Evolutionary conservation across 2,113 vertebrate species (phyloP), one percentile per base, ranked within the genome.

Genomic region (Ginglymostoma cirratum): DNA sequence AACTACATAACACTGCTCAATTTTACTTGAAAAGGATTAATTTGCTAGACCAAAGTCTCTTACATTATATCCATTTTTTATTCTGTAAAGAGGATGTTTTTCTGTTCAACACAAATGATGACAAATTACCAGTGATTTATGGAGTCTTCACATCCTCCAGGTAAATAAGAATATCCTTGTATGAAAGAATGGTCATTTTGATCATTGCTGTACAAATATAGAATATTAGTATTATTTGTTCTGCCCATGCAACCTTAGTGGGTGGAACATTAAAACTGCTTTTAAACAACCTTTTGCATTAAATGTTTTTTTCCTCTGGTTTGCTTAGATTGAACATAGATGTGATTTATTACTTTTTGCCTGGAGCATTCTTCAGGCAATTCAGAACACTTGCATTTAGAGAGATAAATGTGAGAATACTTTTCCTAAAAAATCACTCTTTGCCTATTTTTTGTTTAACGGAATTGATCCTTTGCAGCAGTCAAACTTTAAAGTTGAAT

Each of bases 91-190:
- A 98, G 97, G 98, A 99, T 96, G 96, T 99, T 96, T 99, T 98
- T 96, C 97, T 99, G 38, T 96, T 98, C 97, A 98, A 96, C 96
- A 98, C 98, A 0, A 98, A 98, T 69, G 98, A 98, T 34, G 97
- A 97, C 0, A 98, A 98, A 55, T 98, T 98, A 96, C 98, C 98
- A 0, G 97, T 98, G 0, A 45, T 99, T 96, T 98, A 98, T 0
- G 98, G 98, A 0, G 97, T 99, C 97, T 99, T 99, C 97, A 98
- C 98, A 0, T 98, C 98, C 0, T 98, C 98, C 96, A 98, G 98
- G 98, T 98, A 96, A 97, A 97, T 27, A 0, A 23, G 1, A 38
- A 17, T 92, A 27, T 45, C 17, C 1, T 48, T 72, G 27, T 72
- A 30, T 52, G 34, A 17, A 61, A n/a, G 14, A 45, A 65, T 92